Conservation (phyloP, 2,797 vertebrate species). For the Micromesistius poutassou region DNA sequence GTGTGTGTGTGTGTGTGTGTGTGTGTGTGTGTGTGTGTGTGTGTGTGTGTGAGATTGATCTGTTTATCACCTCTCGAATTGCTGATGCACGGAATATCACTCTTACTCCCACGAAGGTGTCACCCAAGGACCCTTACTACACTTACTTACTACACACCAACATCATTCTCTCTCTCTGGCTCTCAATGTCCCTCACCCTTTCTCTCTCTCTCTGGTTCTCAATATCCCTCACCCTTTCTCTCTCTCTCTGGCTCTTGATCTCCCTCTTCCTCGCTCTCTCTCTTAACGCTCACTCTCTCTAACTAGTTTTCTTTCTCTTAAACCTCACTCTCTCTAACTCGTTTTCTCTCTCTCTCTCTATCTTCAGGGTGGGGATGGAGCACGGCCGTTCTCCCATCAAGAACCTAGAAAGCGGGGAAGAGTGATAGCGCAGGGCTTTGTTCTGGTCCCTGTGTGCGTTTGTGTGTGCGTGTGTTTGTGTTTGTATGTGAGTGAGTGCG, state of each 20-base stretch:
- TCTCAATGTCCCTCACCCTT: conserved; percentile 34
- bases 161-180: conserved; percentile 3
- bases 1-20: too few relatives aligned
- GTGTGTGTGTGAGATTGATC: neutral
- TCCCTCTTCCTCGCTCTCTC: conserved; percentile 39
- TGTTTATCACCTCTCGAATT: neutral
- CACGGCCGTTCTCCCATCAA: conserved; percentile 18
- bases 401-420: conserved; percentile 13
- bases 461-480: neutral
- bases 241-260: conserved; percentile 6
- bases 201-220: conserved; percentile 17
- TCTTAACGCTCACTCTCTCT: conserved; percentile 14
- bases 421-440: conserved; percentile 46
- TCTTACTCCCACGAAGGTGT: neutral
- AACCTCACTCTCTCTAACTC: conserved; percentile 4
- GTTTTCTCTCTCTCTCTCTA: too few relatives aligned
- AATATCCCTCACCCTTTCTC: too few relatives aligned
- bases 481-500: neutral
- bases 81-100: too few relatives aligned
- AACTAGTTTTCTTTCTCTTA: neutral
- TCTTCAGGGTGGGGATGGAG: neutral
- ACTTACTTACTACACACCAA: neutral
- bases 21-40: too few relatives aligned
- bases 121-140: neutral
- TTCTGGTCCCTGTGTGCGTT: conserved; percentile 3